Evolutionary conservation across 1,140 invertebrate species (phyloP).

Genomic region (Argopecten irradians): DNA sequence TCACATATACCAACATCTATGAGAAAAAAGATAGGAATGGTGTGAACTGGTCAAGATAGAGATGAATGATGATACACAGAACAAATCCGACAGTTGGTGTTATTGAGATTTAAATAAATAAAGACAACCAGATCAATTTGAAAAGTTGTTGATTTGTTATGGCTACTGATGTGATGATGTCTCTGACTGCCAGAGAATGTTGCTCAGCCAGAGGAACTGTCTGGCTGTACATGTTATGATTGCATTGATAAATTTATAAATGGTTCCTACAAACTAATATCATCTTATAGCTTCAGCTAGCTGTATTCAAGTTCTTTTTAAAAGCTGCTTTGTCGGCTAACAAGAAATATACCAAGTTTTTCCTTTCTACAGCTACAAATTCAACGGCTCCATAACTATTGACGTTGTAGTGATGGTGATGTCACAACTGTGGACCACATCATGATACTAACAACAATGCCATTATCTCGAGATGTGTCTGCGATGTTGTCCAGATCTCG

Average conservation of each 20-base stretch:
- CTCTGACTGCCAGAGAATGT: neutral
- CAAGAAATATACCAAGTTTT: too few relatives aligned
- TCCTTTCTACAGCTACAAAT: too few relatives aligned
- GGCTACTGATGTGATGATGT: neutral
- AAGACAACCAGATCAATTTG: neutral
- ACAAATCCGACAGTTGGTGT: neutral
- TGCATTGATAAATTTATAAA: neutral
- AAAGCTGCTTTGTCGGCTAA: too few relatives aligned
- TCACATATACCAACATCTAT: neutral
- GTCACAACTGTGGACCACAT: too few relatives aligned
- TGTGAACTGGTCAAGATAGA: slow-evolving; percentile 15
- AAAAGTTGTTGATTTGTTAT: neutral
- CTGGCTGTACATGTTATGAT: neutral
- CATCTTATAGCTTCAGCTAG: neutral
- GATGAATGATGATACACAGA: neutral
- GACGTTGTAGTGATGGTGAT: too few relatives aligned
- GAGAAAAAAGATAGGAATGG: neutral
- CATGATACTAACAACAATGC: too few relatives aligned
- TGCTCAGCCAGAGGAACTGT: neutral
- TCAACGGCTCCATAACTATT: too few relatives aligned
- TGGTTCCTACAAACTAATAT: neutral
- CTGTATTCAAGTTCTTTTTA: neutral
- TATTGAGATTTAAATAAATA: neutral
- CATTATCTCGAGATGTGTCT: too few relatives aligned
- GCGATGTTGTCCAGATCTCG: too few relatives aligned